These are phyloP conservation scores for Adrianichthys oophorus DNA, from an alignment of 2,797 vertebrate genomes.

Conservation along the genomic window DNA sequence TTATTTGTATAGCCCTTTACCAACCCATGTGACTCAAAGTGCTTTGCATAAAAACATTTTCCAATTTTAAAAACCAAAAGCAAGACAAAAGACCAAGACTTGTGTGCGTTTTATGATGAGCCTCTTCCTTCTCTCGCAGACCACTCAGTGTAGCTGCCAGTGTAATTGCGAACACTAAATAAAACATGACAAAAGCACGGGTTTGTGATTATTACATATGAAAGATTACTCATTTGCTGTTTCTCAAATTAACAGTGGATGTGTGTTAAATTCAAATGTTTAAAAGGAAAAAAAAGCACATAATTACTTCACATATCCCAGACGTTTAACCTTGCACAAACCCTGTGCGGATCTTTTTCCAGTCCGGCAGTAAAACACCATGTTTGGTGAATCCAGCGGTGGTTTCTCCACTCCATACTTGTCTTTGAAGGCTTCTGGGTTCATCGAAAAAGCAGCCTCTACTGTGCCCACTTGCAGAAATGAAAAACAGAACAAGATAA, in stretches of 20 bases:
- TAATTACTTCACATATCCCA: slow-evolving; percentile 4
- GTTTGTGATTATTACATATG: background rate
- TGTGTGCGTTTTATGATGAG: no score
- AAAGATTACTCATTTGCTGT: no score
- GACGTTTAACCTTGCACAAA: background rate
- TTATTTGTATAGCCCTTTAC: no score
- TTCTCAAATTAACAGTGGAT: no score
- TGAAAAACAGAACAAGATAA: background rate
- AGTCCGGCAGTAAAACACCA: slow-evolving; percentile 15
- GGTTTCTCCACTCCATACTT: background rate
- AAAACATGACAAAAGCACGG: background rate
- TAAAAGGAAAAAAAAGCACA: background rate
- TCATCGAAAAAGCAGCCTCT: background rate
- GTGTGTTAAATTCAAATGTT: background rate
- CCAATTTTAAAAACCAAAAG: no score
- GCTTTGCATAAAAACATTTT: no score
- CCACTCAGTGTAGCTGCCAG: slow-evolving; percentile 6
- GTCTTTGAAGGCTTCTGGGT: slow-evolving; percentile 1
- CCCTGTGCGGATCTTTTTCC: background rate
- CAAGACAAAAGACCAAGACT: no score
- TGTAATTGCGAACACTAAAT: slow-evolving; percentile 3
- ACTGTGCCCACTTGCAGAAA: background rate
- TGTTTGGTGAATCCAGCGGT: background rate
- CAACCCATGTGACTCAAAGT: no score
- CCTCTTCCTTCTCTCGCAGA: background rate